These are phyloP conservation scores for Trichosurus vulpecula DNA, from an alignment of 2,797 vertebrate species.

Conservation along the genomic window DNA sequence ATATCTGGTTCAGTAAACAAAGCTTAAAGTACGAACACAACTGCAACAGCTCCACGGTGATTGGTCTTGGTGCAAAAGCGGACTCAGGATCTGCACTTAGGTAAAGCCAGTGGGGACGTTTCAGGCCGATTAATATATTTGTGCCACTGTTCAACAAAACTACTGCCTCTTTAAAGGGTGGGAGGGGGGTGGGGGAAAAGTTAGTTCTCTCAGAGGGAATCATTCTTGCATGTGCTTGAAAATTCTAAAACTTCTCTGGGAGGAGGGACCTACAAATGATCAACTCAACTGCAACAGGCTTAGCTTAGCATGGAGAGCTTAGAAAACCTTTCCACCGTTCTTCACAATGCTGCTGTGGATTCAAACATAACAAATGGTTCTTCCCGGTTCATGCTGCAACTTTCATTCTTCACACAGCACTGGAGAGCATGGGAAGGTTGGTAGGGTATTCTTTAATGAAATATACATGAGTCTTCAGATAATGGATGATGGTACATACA, in stretches of 20 bases:
- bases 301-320: constrained; percentile 79
- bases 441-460: constrained; percentile 55
- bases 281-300: constrained; percentile 68
- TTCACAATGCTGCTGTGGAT: constrained; percentile 49
- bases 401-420: constrained; percentile 77
- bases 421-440: constrained; percentile 77
- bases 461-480: constrained; percentile 59
- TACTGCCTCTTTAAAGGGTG: constrained; percentile 80
- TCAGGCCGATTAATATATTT: constrained; percentile 82
- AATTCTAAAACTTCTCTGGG: constrained; percentile 81
- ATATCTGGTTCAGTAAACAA: constrained; percentile 87
- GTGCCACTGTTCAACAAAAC: constrained; percentile 86
- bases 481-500: constrained; percentile 62
- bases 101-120: constrained; percentile 83
- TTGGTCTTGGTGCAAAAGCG: constrained; percentile 84
- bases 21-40: constrained; percentile 87
- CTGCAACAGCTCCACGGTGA: constrained; percentile 83
- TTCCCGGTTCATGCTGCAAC: constrained; percentile 79
- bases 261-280: constrained; percentile 75
- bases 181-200: constrained; percentile 74
- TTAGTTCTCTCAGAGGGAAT: constrained; percentile 72
- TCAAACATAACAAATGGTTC: constrained; percentile 69
- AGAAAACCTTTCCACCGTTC: constrained; percentile 74
- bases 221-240: constrained; percentile 84
- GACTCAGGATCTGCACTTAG: constrained; percentile 77